Evolutionary conservation across 2,113 vertebrate species (phyloP).

Genomic region (Platichthys flesus): DNA sequence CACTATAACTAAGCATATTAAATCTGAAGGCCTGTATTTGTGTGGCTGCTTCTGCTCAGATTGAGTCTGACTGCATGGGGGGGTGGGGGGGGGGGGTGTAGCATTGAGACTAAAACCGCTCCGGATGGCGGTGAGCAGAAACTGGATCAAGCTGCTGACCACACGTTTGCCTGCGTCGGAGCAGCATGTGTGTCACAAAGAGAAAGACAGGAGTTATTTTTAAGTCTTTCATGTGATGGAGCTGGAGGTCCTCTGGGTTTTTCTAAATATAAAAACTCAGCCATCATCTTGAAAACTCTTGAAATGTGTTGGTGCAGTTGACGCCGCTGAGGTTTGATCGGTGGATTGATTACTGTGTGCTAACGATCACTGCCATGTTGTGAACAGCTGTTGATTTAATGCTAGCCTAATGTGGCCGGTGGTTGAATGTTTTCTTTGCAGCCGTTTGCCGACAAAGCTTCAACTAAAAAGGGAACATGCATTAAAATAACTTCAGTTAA

Average conservation of each 20-base stretch:
- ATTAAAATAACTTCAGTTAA: not conserved
- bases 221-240: not conserved
- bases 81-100: not conserved
- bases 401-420: constrained; percentile 25
- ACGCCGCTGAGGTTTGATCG: constrained; percentile 27
- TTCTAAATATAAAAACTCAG: constrained; percentile 37
- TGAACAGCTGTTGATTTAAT: constrained; percentile 63
- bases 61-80: constrained; percentile 46
- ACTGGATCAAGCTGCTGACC: constrained; percentile 54
- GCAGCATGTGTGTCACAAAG: constrained; percentile 28
- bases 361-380: constrained; percentile 40
- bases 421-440: constrained; percentile 12
- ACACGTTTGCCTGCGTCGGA: constrained; percentile 49
- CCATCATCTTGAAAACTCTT: not conserved
- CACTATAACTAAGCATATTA: constrained; percentile 11
- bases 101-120: constrained; percentile 56
- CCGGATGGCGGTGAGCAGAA: constrained; percentile 58
- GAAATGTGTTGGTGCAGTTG: constrained; percentile 4
- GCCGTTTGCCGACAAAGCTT: not conserved
- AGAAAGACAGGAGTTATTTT: constrained; percentile 19
- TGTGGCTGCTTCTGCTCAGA: constrained; percentile 41
- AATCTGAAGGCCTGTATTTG: constrained; percentile 15
- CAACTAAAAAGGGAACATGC: constrained; percentile 1
- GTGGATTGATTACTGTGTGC: constrained; percentile 25
- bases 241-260: not conserved